Evolutionary conservation across 2,797 vertebrate genomes (phyloP).

Genomic region (Cercopithecus hamlyni): DNA sequence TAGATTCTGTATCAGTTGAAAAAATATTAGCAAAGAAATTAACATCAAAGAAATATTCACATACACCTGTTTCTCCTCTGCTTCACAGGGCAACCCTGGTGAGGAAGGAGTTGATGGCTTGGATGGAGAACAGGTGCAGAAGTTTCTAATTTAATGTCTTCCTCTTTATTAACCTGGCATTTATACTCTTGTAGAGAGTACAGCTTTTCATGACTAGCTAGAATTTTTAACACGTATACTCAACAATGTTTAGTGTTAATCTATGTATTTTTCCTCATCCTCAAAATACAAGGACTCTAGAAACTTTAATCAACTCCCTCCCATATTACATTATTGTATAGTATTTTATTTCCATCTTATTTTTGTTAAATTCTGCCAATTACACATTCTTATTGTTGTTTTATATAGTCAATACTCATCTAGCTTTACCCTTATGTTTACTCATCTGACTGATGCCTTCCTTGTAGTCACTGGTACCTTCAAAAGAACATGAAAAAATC

Average conservation of each 20-base stretch:
- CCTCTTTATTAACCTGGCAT: neutral
- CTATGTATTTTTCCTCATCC: neutral
- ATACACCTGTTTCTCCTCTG: neutral
- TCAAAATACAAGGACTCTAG: neutral
- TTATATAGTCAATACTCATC: neutral
- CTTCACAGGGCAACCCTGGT: constrained; percentile 34
- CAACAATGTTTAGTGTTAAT: neutral
- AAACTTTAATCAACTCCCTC: neutral
- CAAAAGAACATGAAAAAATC: neutral
- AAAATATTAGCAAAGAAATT: neutral
- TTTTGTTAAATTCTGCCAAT: neutral
- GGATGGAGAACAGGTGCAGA: constrained; percentile 53
- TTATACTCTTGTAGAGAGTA: neutral
- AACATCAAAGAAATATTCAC: neutral
- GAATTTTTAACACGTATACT: neutral
- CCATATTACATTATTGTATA: neutral
- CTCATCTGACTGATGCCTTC: neutral
- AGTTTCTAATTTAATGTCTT: neutral
- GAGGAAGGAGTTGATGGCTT: constrained; percentile 37
- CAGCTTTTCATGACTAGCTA: neutral
- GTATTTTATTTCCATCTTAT: neutral
- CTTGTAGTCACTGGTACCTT: neutral
- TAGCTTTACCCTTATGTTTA: neutral
- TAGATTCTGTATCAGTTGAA: neutral
- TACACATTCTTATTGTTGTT: neutral